Conservation (phyloP, 1,140 invertebrate species). For the Oscheius sp. region DNA sequence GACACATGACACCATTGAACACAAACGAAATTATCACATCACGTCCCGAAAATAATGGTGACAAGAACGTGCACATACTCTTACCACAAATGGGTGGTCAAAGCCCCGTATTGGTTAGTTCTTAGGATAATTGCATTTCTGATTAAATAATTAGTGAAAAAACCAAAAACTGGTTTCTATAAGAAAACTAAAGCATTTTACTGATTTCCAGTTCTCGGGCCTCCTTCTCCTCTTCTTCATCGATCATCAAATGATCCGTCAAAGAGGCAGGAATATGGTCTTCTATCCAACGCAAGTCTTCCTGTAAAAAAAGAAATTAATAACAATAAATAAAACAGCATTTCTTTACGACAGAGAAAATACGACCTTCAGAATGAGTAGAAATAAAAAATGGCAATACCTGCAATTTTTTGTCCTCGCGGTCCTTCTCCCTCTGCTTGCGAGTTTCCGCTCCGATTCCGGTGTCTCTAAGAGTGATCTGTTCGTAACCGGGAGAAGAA, state of each 20-base stretch:
- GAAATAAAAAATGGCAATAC: constrained; percentile 1
- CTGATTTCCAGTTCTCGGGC: constrained; percentile 65
- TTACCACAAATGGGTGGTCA: too few species aligned
- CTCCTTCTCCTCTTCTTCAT: constrained; percentile 65
- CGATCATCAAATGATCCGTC: constrained; percentile 63
- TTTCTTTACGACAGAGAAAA: too few species aligned
- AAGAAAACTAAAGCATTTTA: constrained; percentile 66
- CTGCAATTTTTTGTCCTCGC: constrained; percentile 30
- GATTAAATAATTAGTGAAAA: too few species aligned
- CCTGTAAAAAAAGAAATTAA: constrained; percentile 53
- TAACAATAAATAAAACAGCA: too few species aligned
- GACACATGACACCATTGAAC: too few species aligned
- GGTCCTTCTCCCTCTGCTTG: constrained; percentile 30
- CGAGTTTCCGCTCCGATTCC: constrained; percentile 24
- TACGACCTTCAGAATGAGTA: constrained; percentile 8
- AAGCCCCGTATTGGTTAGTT: too few species aligned
- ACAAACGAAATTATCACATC: too few species aligned
- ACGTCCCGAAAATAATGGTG: too few species aligned
- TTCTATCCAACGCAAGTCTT: constrained; percentile 66
- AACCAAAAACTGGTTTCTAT: too few species aligned
- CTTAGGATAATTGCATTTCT: too few species aligned
- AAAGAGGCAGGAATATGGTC: constrained; percentile 65
- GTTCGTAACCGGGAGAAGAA: constrained; percentile 17
- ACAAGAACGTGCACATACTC: too few species aligned
- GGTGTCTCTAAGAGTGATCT: constrained; percentile 14